Conservation (phyloP, 2,888 invertebrate species). For the Cistogaster globosa region DNA sequence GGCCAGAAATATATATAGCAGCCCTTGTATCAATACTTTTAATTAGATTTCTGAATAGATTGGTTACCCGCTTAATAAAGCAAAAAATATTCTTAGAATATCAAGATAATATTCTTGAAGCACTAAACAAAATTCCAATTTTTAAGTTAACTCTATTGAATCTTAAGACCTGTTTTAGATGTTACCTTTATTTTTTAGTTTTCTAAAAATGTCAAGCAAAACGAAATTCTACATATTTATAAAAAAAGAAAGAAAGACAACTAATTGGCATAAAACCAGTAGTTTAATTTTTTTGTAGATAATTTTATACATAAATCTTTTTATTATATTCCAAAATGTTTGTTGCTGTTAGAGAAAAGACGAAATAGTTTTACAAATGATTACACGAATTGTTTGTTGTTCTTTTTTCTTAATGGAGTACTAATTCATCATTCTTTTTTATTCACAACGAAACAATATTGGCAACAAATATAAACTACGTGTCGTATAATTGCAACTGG, state of each 20-base stretch:
- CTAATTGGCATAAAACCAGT: slow-evolving; percentile 21
- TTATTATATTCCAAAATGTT: slow-evolving; percentile 18
- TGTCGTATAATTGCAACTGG: slow-evolving; percentile 30
- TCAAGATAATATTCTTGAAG: too few relatives aligned
- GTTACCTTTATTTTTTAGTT: too few relatives aligned
- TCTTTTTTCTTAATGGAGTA: slow-evolving; percentile 39
- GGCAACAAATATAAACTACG: background rate
- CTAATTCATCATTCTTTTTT: slow-evolving; percentile 49
- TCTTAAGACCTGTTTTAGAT: too few relatives aligned
- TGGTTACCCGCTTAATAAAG: too few relatives aligned
- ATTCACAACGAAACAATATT: slow-evolving; percentile 28
- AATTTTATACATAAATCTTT: slow-evolving; percentile 6
- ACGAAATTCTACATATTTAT: background rate
- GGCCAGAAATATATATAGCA: too few relatives aligned
- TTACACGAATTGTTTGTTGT: slow-evolving; percentile 62
- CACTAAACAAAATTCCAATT: too few relatives aligned
- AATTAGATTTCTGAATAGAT: too few relatives aligned
- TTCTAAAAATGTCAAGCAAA: too few relatives aligned
- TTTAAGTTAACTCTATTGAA: too few relatives aligned
- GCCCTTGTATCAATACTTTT: too few relatives aligned
- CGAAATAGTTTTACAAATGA: slow-evolving; percentile 46
- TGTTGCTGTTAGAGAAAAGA: background rate
- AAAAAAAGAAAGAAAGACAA: slow-evolving; percentile 19
- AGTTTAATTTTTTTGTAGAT: background rate
- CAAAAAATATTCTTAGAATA: too few relatives aligned